Evolutionary conservation across 2,797 vertebrate species (phyloP), one percentile per base, ranked within the genome.

Genomic region (Pipistrellus kuhlii): DNA sequence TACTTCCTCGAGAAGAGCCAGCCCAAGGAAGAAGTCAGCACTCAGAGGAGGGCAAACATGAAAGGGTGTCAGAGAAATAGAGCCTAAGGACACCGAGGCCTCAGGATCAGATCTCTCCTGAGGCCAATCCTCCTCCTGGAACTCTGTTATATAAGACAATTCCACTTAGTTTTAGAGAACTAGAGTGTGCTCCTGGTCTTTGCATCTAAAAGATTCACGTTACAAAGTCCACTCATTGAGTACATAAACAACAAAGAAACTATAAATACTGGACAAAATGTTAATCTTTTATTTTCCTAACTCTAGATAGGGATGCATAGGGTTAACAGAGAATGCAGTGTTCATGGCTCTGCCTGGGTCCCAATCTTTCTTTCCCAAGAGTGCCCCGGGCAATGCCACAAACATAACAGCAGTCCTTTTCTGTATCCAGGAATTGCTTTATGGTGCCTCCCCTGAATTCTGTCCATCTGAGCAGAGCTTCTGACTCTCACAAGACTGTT

Each of bases 181-280:
- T 57, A 17, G 53, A 82, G 41, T 44, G 41, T 44, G 30, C 46
- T 78, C 41, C 46, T 57, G 57, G 27, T 53, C 35, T 35, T 59
- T 51, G 20, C 35, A 64, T 64, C 62, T 25, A 17, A 78, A 87
- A 87, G 59, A 93, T 35, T 48, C 32, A 57, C 6, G 53, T 57
- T 69, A 87, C 38, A 72, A 73, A 83, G 62, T 11, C 44, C 7
- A 32, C 4, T 66, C 55, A 78, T 1, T 48, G 66, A 55, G 38
- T 23, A 59, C 8, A 77, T 48, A 90, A 76, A 80, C 66, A 68
- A 69, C 78, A 93, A 77, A n/a, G 66, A 75, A 89, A 81, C 20
- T 44, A 13, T 44, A 88, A 44, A 41, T 64, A 66, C 21, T 27
- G 8, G 9, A 85, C 32, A 73, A 93, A 73, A 78, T 71, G 32